Evolutionary conservation across 2,888 invertebrate species (phyloP).

Genomic region (Electrophaes corylata): DNA sequence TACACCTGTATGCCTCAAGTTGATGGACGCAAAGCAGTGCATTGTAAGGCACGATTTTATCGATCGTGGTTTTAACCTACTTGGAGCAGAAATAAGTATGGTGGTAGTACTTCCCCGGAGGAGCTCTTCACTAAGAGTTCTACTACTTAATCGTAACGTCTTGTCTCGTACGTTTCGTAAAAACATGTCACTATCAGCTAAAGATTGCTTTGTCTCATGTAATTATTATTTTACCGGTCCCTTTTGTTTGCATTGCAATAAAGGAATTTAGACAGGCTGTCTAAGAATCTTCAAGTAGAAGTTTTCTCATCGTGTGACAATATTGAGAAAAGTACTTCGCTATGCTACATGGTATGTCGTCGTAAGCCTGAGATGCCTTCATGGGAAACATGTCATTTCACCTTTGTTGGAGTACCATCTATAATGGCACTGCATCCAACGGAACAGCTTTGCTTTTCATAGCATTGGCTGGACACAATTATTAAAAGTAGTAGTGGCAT

Average conservation of each 20-base stretch:
- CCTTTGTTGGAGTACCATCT: constrained; percentile 3
- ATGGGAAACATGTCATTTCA: constrained; percentile 12
- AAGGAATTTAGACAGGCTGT: not conserved
- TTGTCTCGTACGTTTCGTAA: too few relatives aligned
- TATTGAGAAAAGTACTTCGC: constrained; percentile 1
- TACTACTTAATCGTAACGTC: too few relatives aligned
- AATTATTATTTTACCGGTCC: constrained; percentile 17
- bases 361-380: constrained; percentile 1
- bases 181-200: too few relatives aligned
- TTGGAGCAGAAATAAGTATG: too few relatives aligned
- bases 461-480: not conserved
- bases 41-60: too few relatives aligned
- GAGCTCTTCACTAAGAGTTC: too few relatives aligned
- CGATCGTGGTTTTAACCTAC: too few relatives aligned
- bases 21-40: too few relatives aligned
- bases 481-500: too few relatives aligned
- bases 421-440: too few relatives aligned
- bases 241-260: constrained; percentile 3
- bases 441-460: not conserved
- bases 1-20: too few relatives aligned
- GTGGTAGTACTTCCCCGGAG: too few relatives aligned
- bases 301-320: constrained; percentile 5
- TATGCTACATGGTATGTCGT: constrained; percentile 9
- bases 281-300: not conserved
- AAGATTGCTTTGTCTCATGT: not conserved